These are phyloP conservation scores for Crocodylus rhombifer DNA, from an alignment of 2,797 vertebrate genomes.

Conservation along the genomic window DNA sequence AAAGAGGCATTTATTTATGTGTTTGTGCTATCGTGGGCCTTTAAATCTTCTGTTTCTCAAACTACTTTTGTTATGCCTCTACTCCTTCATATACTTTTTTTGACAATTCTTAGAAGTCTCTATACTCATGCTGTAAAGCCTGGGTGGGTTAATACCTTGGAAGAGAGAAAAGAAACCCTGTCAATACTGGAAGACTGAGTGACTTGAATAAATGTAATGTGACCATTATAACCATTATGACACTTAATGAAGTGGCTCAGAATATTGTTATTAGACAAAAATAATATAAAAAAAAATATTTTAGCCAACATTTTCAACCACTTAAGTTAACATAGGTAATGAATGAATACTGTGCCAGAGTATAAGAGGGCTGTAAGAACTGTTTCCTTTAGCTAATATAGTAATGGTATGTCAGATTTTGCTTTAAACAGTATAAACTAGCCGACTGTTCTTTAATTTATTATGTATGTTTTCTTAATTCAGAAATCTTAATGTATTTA, in stretches of 20 bases:
- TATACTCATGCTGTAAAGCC: not conserved
- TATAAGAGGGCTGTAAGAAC: not conserved
- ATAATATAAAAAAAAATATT: not conserved
- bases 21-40: not conserved
- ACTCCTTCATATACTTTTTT: not conserved
- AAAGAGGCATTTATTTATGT: not conserved
- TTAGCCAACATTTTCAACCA: not conserved
- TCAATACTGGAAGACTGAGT: not conserved
- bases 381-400: not conserved
- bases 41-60: not conserved
- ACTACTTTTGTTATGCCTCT: rapidly evolving
- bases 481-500: not conserved
- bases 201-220: not conserved
- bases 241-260: not conserved
- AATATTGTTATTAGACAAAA: not conserved
- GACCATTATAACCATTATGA: not conserved
- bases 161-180: not conserved
- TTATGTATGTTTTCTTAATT: not conserved
- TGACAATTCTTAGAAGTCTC: not conserved
- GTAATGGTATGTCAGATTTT: not conserved
- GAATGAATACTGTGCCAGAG: not conserved
- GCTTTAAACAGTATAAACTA: not conserved
- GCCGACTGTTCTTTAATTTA: not conserved
- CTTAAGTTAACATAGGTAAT: not conserved
- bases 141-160: not conserved